These are phyloP conservation scores for Nymphalis urticae DNA, from an alignment of 2,888 invertebrate genomes.

Conservation along the genomic window DNA sequence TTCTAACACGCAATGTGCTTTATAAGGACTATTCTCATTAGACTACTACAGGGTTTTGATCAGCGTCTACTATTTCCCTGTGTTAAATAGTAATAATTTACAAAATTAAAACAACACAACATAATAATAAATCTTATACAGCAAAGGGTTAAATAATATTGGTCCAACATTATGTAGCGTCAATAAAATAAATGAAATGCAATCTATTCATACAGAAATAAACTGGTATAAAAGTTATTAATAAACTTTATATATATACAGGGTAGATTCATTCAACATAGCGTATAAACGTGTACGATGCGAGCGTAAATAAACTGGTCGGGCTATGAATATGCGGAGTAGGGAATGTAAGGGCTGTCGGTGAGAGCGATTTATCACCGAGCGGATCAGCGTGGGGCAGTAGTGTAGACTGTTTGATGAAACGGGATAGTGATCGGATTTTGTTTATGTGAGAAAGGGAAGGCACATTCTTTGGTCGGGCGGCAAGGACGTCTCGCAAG, in stretches of 20 bases:
- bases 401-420: conserved; percentile 46
- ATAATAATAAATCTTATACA: conserved; percentile 47
- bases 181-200: not conserved
- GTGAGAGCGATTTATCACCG: conserved; percentile 69
- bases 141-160: not conserved
- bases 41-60: conserved; percentile 59
- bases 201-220: conserved; percentile 47
- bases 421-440: conserved; percentile 49
- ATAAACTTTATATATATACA: conserved; percentile 54
- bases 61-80: conserved; percentile 47
- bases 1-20: conserved; percentile 62
- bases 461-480: conserved; percentile 49
- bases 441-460: conserved; percentile 53
- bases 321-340: conserved; percentile 47
- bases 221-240: conserved; percentile 52
- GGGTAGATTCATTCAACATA: conserved; percentile 62
- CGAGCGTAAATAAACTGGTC: conserved; percentile 58
- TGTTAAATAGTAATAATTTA: conserved; percentile 72
- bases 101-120: conserved; percentile 52
- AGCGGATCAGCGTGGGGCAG: conserved; percentile 60
- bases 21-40: conserved; percentile 72
- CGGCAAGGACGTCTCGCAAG: conserved; percentile 75
- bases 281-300: conserved; percentile 66
- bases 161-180: conserved; percentile 2
- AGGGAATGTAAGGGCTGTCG: conserved; percentile 64